These are phyloP conservation scores for Cololabis saira DNA, from an alignment of 2,113 vertebrate genomes.

Conservation along the genomic window DNA sequence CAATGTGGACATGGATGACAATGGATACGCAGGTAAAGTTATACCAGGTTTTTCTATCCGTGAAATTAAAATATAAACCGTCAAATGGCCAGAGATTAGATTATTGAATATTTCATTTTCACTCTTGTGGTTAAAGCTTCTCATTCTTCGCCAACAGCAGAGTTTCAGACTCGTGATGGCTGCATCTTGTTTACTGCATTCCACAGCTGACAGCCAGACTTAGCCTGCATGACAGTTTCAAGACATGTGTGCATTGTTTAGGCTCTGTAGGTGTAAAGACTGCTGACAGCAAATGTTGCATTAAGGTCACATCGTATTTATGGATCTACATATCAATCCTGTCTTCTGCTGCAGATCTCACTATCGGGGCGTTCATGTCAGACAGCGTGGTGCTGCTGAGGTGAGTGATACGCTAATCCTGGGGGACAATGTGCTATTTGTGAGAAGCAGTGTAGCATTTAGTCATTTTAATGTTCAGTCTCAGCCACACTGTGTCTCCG, in stretches of 20 bases:
- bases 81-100: neutral
- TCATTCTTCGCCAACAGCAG: slow-evolving; percentile 24
- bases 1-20: slow-evolving; percentile 96
- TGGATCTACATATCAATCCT: slow-evolving; percentile 7
- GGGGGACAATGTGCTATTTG: neutral
- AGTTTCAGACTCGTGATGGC: slow-evolving; percentile 56
- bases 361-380: slow-evolving; percentile 94
- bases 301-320: slow-evolving; percentile 2
- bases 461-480: slow-evolving; percentile 12
- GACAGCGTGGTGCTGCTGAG: slow-evolving; percentile 93
- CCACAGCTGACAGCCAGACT: slow-evolving; percentile 62
- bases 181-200: slow-evolving; percentile 81
- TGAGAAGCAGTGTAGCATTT: neutral
- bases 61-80: neutral
- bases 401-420: slow-evolving; percentile 78
- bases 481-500: slow-evolving; percentile 26
- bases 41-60: neutral
- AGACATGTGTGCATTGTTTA: slow-evolving; percentile 62
- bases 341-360: slow-evolving; percentile 87
- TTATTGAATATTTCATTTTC: slow-evolving; percentile 26
- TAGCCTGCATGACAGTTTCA: slow-evolving; percentile 33
- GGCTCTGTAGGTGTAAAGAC: slow-evolving; percentile 43
- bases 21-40: slow-evolving; percentile 91
- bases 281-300: slow-evolving; percentile 24
- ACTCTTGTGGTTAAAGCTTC: slow-evolving; percentile 16